phyloP scores from a whole-genome alignment of 2,888 invertebrate genomes.

The Ormyrus rosae region DNA sequence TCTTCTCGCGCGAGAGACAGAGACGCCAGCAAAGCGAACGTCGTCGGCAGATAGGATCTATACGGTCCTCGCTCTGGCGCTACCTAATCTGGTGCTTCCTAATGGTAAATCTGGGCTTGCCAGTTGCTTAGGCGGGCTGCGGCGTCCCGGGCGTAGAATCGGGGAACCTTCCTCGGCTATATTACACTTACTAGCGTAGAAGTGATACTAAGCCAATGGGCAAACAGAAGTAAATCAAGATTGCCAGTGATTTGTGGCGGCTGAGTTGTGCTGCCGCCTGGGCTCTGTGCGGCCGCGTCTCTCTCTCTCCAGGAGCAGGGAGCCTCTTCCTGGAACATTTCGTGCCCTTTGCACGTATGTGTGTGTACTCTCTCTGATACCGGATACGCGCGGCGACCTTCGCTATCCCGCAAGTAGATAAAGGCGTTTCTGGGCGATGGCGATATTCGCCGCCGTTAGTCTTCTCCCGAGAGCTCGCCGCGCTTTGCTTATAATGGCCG shows the following conservation, averaged over 20 bases:
- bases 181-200: slow-evolving; percentile 68
- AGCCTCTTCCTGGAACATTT: slow-evolving; percentile 6
- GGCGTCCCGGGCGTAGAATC: slow-evolving; percentile 49
- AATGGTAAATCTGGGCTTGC: slow-evolving; percentile 69
- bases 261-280: slow-evolving; percentile 59
- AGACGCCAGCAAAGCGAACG: slow-evolving; percentile 3
- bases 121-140: slow-evolving; percentile 63
- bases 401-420: slow-evolving; percentile 63
- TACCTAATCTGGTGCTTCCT: slow-evolving; percentile 68
- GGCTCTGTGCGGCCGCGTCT: not conserved
- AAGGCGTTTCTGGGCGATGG: slow-evolving; percentile 62
- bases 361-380: slow-evolving; percentile 57
- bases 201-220: slow-evolving; percentile 74
- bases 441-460: slow-evolving; percentile 25
- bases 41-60: slow-evolving; percentile 59
- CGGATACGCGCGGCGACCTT: slow-evolving; percentile 62
- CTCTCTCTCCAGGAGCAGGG: not conserved
- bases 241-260: slow-evolving; percentile 74
- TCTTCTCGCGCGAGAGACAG: not conserved
- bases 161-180: slow-evolving; percentile 60
- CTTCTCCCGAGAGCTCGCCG: no score
- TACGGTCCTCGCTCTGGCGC: slow-evolving; percentile 42
- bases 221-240: slow-evolving; percentile 75
- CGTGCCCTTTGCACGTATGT: not conserved
- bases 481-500: slow-evolving; percentile 25